A percentile compares a stretch with the other conserved stretches of the same genome.
Conservation (phyloP, 2,888 invertebrate species). For the Torymus aiolomorphi region DNA sequence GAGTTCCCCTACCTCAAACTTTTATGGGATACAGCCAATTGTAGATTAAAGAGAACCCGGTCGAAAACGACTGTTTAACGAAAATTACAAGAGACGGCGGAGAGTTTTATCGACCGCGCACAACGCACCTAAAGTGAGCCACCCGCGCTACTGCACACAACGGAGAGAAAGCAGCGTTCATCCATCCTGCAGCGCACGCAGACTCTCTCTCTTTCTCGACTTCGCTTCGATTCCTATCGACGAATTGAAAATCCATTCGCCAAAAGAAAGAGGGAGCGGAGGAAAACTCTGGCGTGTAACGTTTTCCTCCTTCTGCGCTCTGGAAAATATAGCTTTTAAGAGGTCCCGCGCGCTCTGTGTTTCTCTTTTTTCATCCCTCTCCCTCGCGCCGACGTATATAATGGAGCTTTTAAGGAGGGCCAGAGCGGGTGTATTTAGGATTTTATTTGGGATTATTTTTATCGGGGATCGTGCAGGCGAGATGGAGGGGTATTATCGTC, state of each 20-base stretch:
- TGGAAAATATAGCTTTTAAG: conserved; percentile 28
- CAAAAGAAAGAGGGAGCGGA: conserved; percentile 18
- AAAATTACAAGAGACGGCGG: too few species aligned
- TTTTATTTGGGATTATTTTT: conserved; percentile 32
- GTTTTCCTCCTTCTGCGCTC: not conserved
- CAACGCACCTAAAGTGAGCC: too few species aligned
- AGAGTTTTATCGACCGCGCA: too few species aligned
- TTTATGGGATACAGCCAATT: too few species aligned
- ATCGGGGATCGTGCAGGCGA: not conserved
- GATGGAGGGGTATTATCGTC: too few species aligned
- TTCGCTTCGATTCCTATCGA: conserved; percentile 40
- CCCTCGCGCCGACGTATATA: conserved; percentile 1
- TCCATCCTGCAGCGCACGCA: too few species aligned
- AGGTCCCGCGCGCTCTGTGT: not conserved
- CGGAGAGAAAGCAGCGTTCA: too few species aligned
- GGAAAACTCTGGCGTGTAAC: not conserved
- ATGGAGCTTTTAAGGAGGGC: conserved; percentile 22
- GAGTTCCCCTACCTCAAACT: too few species aligned
- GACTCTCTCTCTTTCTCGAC: not conserved
- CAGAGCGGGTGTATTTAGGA: conserved; percentile 7
- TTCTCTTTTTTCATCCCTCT: not conserved
- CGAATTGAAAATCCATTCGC: conserved; percentile 50
- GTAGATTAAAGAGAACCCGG: too few species aligned
- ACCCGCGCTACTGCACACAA: too few species aligned
- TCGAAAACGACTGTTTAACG: too few species aligned